phyloP scores from a whole-genome alignment of 2,888 invertebrate genomes.

The Drosophila peninsularis region DNA sequence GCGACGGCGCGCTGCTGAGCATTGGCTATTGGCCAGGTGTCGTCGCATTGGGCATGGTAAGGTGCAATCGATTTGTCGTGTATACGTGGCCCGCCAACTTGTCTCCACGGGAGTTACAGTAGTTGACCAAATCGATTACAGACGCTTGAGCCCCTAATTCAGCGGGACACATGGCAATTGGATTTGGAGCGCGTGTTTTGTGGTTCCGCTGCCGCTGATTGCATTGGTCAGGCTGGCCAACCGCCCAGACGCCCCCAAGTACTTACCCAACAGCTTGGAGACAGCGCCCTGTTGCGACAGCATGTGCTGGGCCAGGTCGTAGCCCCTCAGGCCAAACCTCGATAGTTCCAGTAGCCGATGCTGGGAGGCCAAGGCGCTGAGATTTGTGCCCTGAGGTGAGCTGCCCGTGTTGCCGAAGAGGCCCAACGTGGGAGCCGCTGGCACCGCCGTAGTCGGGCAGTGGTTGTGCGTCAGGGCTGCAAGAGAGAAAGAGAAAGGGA shows the following conservation, averaged over 20 bases:
- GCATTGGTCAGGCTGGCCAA: slow-evolving; percentile 64
- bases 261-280: slow-evolving; percentile 94
- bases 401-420: slow-evolving; percentile 67
- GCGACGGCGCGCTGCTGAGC: slow-evolving; percentile 14
- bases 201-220: slow-evolving; percentile 60
- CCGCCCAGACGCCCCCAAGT: background rate
- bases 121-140: slow-evolving; percentile 69
- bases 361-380: slow-evolving; percentile 90
- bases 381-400: slow-evolving; percentile 78
- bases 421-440: slow-evolving; percentile 82
- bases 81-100: slow-evolving; percentile 65
- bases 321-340: slow-evolving; percentile 92
- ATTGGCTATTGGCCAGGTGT: slow-evolving; percentile 61
- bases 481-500: slow-evolving; percentile 20
- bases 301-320: slow-evolving; percentile 95
- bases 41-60: slow-evolving; percentile 54
- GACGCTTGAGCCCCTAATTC: slow-evolving; percentile 67
- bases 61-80: slow-evolving; percentile 78
- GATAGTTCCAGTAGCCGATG: slow-evolving; percentile 93
- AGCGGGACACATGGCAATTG: slow-evolving; percentile 71
- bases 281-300: slow-evolving; percentile 96
- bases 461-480: slow-evolving; percentile 65
- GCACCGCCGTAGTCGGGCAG: slow-evolving; percentile 47
- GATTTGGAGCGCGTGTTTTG: slow-evolving; percentile 77
- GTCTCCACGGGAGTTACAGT: slow-evolving; percentile 38